Percentiles rank a stretch among this genome's conserved stretches.
Evolutionary conservation across 2,113 vertebrate species (phyloP).

Genomic region (Atlantisia rogersi): DNA sequence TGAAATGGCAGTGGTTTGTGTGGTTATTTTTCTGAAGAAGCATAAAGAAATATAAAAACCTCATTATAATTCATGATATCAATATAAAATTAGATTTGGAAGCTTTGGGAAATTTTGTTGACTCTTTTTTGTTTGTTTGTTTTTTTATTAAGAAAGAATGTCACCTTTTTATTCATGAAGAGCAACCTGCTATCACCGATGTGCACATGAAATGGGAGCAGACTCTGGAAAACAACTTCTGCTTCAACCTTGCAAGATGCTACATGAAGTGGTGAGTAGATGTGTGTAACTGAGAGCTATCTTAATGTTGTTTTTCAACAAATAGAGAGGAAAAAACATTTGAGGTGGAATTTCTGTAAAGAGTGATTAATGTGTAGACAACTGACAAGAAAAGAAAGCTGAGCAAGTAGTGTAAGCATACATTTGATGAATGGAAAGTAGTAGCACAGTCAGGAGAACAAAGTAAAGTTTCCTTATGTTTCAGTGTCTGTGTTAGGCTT

Average conservation of each 20-base stretch:
- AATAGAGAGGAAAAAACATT: neutral
- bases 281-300: neutral
- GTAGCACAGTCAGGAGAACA: neutral
- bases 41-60: neutral
- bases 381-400: neutral
- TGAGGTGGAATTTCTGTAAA: neutral
- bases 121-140: neutral
- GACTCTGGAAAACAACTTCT: neutral
- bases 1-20: neutral
- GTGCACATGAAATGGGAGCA: constrained; percentile 2
- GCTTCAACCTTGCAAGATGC: constrained; percentile 24
- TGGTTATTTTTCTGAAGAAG: neutral
- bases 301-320: neutral
- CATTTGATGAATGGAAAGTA: neutral
- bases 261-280: constrained; percentile 49
- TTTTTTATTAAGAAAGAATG: neutral
- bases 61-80: neutral
- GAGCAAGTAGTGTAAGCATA: neutral
- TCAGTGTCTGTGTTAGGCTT: neutral
- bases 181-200: neutral
- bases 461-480: neutral
- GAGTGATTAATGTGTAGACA: neutral
- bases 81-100: neutral
- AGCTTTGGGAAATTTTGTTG: neutral
- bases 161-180: neutral